Percentiles rank a stretch among this genome's conserved stretches.
phyloP scores from a whole-genome alignment of 2,797 vertebrate species.

The Emydoidea blandingii region DNA sequence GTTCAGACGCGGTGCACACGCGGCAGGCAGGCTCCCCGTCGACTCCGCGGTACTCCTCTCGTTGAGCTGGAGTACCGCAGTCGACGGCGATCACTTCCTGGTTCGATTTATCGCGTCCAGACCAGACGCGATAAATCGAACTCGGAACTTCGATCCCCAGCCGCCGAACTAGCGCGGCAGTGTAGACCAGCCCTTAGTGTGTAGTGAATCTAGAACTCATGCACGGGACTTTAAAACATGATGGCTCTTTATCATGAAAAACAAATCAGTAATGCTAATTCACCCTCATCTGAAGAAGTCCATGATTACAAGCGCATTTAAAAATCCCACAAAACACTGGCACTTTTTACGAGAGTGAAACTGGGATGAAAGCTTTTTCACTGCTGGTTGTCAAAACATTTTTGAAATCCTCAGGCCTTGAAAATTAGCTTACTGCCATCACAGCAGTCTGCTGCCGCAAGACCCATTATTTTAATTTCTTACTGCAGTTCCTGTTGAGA shows the following conservation, averaged over 20 bases:
- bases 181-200: no score
- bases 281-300: conserved; percentile 52
- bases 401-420: conserved; percentile 71
- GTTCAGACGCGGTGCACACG: no score
- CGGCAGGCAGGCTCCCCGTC: no score
- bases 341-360: conserved; percentile 61
- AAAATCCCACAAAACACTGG: conserved; percentile 27
- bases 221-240: conserved; percentile 25
- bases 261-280: conserved; percentile 73
- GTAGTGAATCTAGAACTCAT: conserved; percentile 43
- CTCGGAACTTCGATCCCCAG: no score
- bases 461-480: conserved; percentile 79
- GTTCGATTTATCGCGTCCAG: no score
- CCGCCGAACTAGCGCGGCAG: no score
- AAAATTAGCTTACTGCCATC: conserved; percentile 80
- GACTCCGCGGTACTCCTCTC: no score
- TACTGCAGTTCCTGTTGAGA: conserved; percentile 63
- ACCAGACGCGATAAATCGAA: no score
- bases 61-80: no score
- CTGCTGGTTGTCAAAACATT: conserved; percentile 81
- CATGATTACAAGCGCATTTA: conserved; percentile 52
- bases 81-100: no score
- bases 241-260: no score
- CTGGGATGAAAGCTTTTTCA: conserved; percentile 77
- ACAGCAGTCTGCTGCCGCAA: conserved; percentile 72